These are phyloP conservation scores for Alectura lathami DNA, from an alignment of 2,113 vertebrate genomes.

Conservation along the genomic window DNA sequence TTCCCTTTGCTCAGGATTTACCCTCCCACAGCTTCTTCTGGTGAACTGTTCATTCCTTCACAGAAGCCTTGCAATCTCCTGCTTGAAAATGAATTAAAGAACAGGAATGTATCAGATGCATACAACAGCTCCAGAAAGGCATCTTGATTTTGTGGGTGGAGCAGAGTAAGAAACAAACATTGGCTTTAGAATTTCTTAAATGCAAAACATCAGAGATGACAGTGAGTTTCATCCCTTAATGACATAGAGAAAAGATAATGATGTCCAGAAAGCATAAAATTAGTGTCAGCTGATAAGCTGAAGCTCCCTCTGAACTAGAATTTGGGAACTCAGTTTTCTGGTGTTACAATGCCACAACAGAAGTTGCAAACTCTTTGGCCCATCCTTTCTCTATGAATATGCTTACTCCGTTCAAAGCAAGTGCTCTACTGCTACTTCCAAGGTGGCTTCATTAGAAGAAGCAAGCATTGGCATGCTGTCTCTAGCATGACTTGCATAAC, in stretches of 20 bases:
- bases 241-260: constrained; percentile 9
- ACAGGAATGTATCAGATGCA: neutral
- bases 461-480: neutral
- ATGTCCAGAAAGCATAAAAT: neutral
- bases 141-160: neutral
- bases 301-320: neutral
- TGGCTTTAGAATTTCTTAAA: neutral
- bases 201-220: neutral
- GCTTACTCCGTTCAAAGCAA: neutral
- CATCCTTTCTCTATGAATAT: neutral
- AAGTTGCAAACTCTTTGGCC: neutral
- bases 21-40: neutral
- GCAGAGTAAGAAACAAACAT: neutral
- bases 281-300: neutral
- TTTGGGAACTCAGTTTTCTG: neutral
- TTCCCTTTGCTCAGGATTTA: neutral
- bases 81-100: neutral
- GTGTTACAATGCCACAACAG: neutral
- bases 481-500: neutral
- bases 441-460: neutral
- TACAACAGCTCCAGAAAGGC: neutral
- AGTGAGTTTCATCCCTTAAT: neutral
- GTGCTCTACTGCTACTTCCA: neutral
- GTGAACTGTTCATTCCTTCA: neutral
- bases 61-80: neutral